These are phyloP conservation scores for Antheraea mylitta DNA, from an alignment of 1,140 invertebrate species.

Conservation along the genomic window DNA sequence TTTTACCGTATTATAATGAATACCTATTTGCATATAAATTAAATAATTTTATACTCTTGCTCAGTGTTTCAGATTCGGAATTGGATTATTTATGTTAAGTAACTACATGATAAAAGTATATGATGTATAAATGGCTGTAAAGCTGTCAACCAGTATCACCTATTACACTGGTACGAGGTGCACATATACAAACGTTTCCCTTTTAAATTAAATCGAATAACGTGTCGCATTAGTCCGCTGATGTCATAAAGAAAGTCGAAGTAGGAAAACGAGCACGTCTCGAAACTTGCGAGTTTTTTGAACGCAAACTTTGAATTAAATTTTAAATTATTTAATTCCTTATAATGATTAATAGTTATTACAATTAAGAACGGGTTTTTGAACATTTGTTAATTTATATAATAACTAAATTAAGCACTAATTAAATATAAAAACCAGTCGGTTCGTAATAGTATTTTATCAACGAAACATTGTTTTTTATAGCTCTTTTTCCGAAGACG, in stretches of 20 bases:
- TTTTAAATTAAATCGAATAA: constrained; percentile 46
- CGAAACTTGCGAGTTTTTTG: constrained; percentile 24
- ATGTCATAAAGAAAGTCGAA: constrained; percentile 47
- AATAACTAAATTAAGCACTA: too few relatives aligned
- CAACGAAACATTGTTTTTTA: too few relatives aligned
- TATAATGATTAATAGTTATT: too few relatives aligned
- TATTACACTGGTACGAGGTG: constrained; percentile 19
- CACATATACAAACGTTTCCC: constrained; percentile 38
- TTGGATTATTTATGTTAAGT: neutral
- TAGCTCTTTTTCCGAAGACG: too few relatives aligned
- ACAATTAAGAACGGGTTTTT: too few relatives aligned
- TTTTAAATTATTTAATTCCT: neutral
- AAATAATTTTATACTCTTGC: neutral
- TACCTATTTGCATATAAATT: too few relatives aligned
- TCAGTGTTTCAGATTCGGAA: neutral
- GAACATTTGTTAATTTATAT: too few relatives aligned
- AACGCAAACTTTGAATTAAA: constrained; percentile 1
- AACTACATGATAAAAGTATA: neutral
- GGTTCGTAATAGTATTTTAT: too few relatives aligned
- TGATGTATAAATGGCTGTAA: neutral
- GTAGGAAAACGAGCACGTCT: constrained; percentile 32
- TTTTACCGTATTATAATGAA: neutral
- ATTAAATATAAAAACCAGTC: too few relatives aligned
- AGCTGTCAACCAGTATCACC: neutral
- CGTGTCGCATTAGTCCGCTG: constrained; percentile 23